Percentiles rank a stretch among this genome's conserved stretches.
Evolutionary conservation across 2,888 invertebrate species (phyloP).

Genomic region (Tuberolachnus salignus): DNA sequence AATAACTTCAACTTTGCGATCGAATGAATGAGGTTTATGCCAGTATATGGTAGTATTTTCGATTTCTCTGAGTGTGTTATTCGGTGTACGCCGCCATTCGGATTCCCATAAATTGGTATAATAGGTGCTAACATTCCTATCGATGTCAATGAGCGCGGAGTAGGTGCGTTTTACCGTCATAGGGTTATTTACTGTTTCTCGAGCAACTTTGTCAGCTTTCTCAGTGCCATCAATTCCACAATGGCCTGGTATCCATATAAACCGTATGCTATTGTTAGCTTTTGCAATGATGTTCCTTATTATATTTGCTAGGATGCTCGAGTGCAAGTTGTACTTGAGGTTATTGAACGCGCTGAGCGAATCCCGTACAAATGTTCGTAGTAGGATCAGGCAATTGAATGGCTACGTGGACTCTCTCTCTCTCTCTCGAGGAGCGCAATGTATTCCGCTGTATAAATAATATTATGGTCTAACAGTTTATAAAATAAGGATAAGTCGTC

Average conservation of each 20-base stretch:
- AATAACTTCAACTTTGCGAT: not conserved
- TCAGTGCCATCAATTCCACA: not conserved
- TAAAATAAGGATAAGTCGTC: not conserved
- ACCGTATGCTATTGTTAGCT: not conserved
- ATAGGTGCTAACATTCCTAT: not conserved
- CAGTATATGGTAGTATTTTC: not conserved
- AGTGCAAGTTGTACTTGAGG: not conserved
- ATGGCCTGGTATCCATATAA: constrained; percentile 6
- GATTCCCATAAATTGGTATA: not conserved
- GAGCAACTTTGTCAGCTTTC: not conserved
- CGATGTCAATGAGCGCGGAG: too few species aligned
- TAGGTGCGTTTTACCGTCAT: too few species aligned
- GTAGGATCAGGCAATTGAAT: not conserved
- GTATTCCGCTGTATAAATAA: too few species aligned
- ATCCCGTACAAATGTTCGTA: not conserved
- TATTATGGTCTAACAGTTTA: not conserved
- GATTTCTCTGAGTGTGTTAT: not conserved
- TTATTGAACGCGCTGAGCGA: not conserved
- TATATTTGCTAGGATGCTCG: not conserved
- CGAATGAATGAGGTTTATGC: not conserved
- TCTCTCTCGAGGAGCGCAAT: not conserved
- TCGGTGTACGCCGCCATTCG: not conserved
- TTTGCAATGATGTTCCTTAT: not conserved
- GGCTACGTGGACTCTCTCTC: not conserved
- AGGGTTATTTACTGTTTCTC: too few species aligned